Base-by-base conservation (phyloP, 2,888 invertebrate genomes). In the Epinotia ramella region DNA sequence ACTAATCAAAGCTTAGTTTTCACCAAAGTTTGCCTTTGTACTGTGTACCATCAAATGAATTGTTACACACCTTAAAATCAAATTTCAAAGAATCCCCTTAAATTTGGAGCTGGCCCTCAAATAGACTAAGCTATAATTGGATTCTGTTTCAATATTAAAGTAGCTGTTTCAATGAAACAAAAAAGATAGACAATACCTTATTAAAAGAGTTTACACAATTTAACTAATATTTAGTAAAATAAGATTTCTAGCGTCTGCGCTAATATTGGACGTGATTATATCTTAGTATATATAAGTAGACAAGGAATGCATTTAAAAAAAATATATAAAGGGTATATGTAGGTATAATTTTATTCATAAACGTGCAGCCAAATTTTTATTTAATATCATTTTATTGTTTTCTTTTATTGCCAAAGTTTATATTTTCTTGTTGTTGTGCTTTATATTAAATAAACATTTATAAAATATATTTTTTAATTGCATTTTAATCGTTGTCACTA, bases 101-200 rank as follows among this genome's bases (percentile, higher is more conserved):
- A 18, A 18, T 33, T 57, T 20, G 13, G 5, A 57, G 13, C 20
- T 28, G 33, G 33, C 56, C 18, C 11, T 57, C 18, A 57, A 66
- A 11, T 40, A 57, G 11, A 66, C 46, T 12, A 9, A 49, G 28
- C 12, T 6, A 13, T 66, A 68, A 68, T 57, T 68, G 67, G 24
- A 40, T 57, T 40, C 28, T 68, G 40, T 68, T 68, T 44, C 20
- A 68, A 68, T 68, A 68, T 40, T 57, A 0, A 68, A 44, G 20
- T 57, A 40, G 68, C 44, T 68, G 40, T 57, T 56, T 57, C 20
- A 57, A 24, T 56, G 40, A 33, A 56, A n/a, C 33, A 16, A 46
- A 0, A 64, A 18, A 20, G 46, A 44, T 64, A 65, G 64, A 49
- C 44, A 40, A 33, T 5, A 12, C 6, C 16, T 44, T 24, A 6